phyloP scores from a whole-genome alignment of 2,888 invertebrate species.

The Imbricaverruca yamaguchii region DNA sequence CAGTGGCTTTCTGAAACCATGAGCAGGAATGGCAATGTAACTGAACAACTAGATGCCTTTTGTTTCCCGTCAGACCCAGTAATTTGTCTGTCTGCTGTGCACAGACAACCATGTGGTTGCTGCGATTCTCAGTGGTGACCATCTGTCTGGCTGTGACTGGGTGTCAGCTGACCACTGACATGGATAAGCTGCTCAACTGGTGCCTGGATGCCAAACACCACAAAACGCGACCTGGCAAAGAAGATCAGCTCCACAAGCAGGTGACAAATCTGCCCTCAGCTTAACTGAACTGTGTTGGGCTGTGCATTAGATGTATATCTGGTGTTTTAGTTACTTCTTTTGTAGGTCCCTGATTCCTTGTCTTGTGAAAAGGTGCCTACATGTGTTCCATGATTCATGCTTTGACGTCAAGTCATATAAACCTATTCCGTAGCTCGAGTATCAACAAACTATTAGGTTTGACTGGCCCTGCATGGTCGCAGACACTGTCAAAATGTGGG shows the following conservation, averaged over 20 bases:
- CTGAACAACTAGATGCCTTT: too few species aligned
- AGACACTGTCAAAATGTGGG: too few species aligned
- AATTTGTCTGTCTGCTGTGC: too few species aligned
- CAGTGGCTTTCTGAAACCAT: too few species aligned
- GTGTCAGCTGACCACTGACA: not conserved
- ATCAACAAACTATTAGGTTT: too few species aligned
- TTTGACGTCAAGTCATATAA: not conserved
- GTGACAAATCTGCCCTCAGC: constrained; percentile 26
- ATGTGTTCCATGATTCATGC: too few species aligned
- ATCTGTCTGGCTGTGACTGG: not conserved
- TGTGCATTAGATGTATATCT: constrained; percentile 16
- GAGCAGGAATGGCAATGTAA: too few species aligned
- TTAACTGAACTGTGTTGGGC: constrained; percentile 27
- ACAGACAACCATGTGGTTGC: not conserved
- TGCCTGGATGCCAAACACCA: constrained; percentile 39
- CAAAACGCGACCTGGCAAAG: constrained; percentile 38
- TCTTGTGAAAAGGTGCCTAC: not conserved
- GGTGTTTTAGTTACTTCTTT: not conserved
- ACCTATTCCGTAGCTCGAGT: not conserved
- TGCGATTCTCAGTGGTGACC: not conserved
- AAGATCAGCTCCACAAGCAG: constrained; percentile 31
- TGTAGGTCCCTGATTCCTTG: too few species aligned
- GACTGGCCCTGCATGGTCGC: too few species aligned
- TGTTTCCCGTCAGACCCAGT: too few species aligned
- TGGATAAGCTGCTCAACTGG: constrained; percentile 35